Conservation (phyloP, 2,888 invertebrate species). For the Geotrupes spiniger region DNA sequence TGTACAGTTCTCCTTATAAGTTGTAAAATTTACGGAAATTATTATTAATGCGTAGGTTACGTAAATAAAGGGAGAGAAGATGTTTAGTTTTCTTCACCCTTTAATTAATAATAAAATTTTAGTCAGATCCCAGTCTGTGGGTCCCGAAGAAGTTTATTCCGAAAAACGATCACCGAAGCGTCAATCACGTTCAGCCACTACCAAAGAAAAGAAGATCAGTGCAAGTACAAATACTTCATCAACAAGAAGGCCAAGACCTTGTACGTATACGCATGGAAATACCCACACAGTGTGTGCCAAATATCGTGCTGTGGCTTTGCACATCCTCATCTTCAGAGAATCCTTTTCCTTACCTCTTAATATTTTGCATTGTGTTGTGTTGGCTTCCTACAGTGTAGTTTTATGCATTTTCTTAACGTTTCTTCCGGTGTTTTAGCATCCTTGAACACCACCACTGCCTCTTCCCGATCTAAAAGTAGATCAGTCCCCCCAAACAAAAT, state of each 20-base stretch:
- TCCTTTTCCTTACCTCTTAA: constrained; percentile 3
- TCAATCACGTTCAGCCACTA: constrained; percentile 66
- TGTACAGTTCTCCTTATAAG: too few relatives aligned
- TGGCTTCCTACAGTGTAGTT: constrained; percentile 18
- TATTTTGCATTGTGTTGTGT: constrained; percentile 18
- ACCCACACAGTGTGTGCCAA: constrained; percentile 47
- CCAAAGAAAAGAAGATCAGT: constrained; percentile 64
- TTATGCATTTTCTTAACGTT: constrained; percentile 24
- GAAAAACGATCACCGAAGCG: constrained; percentile 77
- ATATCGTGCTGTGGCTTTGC: constrained; percentile 46
- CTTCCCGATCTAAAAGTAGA: constrained; percentile 67
- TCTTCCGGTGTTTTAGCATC: constrained; percentile 64
- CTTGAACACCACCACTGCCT: constrained; percentile 67
- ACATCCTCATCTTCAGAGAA: too few relatives aligned
- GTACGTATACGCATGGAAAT: constrained; percentile 54
- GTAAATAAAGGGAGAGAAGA: too few relatives aligned
- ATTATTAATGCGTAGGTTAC: too few relatives aligned
- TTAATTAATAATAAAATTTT: constrained; percentile 28
- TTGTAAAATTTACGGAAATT: too few relatives aligned
- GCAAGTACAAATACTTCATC: constrained; percentile 58
- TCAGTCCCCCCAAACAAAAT: constrained; percentile 54
- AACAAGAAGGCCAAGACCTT: constrained; percentile 65
- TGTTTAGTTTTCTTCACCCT: too few relatives aligned
- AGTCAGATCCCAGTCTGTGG: constrained; percentile 70
- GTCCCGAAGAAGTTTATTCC: constrained; percentile 56